These are phyloP conservation scores for Ischnus inquisitorius DNA, from an alignment of 2,888 invertebrate genomes.

Conservation along the genomic window DNA sequence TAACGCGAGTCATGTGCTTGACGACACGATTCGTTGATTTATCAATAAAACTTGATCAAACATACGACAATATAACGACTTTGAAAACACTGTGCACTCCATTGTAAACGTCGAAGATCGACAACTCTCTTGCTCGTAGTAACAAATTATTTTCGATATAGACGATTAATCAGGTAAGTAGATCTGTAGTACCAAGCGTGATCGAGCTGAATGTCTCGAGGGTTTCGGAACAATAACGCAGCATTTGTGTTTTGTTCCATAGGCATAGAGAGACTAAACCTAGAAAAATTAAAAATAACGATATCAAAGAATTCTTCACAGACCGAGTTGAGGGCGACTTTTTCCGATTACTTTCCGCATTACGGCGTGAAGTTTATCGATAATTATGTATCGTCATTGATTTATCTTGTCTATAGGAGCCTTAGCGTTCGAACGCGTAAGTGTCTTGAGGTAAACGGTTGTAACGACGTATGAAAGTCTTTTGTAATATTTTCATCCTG, in stretches of 20 bases:
- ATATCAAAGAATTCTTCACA: background rate
- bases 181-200: background rate
- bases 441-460: background rate
- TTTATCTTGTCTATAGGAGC: background rate
- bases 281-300: slow-evolving; percentile 13
- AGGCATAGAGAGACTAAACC: background rate
- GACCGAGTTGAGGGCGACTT: background rate
- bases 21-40: slow-evolving; percentile 28
- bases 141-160: slow-evolving; percentile 1
- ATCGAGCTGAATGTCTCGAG: background rate
- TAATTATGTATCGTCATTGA: background rate
- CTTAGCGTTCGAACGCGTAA: slow-evolving; percentile 1
- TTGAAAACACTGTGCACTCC: background rate
- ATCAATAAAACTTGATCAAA: slow-evolving; percentile 56
- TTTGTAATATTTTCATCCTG: background rate
- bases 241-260: slow-evolving; percentile 10
- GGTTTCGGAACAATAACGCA: background rate
- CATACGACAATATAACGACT: background rate
- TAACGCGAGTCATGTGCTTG: slow-evolving; percentile 14
- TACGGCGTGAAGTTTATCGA: background rate
- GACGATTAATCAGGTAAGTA: slow-evolving; percentile 47
- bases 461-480: background rate
- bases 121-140: background rate
- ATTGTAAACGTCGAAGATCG: background rate
- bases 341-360: background rate